These are phyloP conservation scores for Clamator glandarius DNA, from an alignment of 2,797 vertebrate species.

Conservation along the genomic window DNA sequence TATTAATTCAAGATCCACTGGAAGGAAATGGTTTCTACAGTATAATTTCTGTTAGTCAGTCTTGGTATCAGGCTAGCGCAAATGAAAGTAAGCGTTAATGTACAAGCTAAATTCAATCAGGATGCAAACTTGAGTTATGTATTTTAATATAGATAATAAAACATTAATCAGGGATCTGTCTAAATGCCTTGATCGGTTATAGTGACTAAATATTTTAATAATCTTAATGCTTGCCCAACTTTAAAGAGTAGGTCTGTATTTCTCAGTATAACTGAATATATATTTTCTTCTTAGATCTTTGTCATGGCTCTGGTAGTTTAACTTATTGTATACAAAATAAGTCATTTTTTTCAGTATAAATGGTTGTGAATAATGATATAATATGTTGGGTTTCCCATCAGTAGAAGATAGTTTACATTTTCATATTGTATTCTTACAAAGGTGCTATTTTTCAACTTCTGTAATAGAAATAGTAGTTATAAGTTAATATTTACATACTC, in stretches of 20 bases:
- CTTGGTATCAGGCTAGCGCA: conserved; percentile 22
- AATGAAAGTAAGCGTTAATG: conserved; percentile 4
- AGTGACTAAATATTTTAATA: conserved; percentile 53
- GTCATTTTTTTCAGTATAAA: background rate
- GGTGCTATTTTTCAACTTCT: background rate
- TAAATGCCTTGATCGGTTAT: conserved; percentile 39
- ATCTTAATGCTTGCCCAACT: background rate
- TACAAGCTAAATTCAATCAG: conserved; percentile 48
- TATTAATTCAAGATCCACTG: conserved; percentile 36
- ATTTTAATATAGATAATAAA: conserved; percentile 50
- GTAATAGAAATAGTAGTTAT: background rate
- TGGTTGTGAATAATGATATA: background rate
- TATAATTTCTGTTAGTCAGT: conserved; percentile 50
- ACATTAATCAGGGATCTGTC: conserved; percentile 10
- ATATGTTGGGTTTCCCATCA: background rate
- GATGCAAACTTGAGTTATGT: conserved; percentile 38
- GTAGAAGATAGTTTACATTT: background rate
- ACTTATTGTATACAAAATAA: background rate
- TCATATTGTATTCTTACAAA: background rate
- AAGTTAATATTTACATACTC: background rate
- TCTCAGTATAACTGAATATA: background rate
- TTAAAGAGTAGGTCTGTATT: background rate
- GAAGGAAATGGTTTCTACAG: conserved; percentile 51
- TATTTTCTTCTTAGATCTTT: background rate
- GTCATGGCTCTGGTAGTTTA: background rate